phyloP scores from a whole-genome alignment of 1,140 invertebrate species.

The Hylyphantes graminicola region DNA sequence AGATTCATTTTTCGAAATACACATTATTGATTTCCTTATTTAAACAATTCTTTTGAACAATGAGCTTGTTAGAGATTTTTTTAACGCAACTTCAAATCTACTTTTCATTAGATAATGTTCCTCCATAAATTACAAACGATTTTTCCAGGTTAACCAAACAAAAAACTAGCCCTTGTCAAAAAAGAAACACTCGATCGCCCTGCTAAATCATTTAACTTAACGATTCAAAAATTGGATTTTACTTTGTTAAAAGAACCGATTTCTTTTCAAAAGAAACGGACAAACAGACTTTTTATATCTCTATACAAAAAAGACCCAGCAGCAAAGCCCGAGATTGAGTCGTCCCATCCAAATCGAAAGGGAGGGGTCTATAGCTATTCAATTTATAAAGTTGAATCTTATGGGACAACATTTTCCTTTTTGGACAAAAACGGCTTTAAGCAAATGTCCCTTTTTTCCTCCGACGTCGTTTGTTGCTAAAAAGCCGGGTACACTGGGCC shows the following conservation, averaged over 20 bases:
- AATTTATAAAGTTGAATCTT: conserved; percentile 45
- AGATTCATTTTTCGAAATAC: too few relatives aligned
- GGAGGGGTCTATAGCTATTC: conserved; percentile 14
- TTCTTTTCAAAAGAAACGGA: not conserved
- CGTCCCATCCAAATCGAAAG: conserved; percentile 14
- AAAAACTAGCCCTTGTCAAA: not conserved
- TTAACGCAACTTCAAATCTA: not conserved
- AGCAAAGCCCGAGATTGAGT: conserved; percentile 23
- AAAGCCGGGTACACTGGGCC: conserved; percentile 18
- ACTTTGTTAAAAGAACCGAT: not conserved
- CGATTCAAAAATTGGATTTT: conserved; percentile 15
- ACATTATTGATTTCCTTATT: too few relatives aligned
- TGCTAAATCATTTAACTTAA: conserved; percentile 22
- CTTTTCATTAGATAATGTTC: not conserved
- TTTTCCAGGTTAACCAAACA: not conserved
- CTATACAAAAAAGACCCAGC: not conserved
- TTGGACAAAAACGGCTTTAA: conserved; percentile 34
- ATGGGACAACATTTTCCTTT: conserved; percentile 34
- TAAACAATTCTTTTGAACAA: not conserved
- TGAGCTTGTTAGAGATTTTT: not conserved
- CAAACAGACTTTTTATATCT: not conserved
- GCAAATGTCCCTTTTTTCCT: conserved; percentile 43
- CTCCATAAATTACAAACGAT: not conserved
- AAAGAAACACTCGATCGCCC: not conserved
- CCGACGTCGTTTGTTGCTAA: conserved; percentile 14